Evolutionary conservation across 2,888 invertebrate genomes (phyloP).

Genomic region (Archips crataeganus): DNA sequence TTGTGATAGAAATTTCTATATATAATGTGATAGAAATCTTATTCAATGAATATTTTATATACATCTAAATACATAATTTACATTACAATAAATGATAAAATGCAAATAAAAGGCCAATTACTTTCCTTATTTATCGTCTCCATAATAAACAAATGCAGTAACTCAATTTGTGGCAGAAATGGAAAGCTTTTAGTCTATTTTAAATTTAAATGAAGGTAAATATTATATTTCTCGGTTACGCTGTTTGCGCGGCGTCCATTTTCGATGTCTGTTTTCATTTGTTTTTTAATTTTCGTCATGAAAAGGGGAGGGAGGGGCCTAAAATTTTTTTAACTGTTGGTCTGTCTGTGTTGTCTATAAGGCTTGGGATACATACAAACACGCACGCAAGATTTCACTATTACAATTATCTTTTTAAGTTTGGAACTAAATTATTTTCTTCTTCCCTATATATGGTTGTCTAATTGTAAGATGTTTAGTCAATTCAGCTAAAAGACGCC

Average conservation of each 20-base stretch:
- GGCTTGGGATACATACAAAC: too few relatives aligned
- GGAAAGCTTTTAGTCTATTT: constrained; percentile 15
- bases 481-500: too few relatives aligned
- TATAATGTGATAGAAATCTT: too few relatives aligned
- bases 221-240: constrained; percentile 16
- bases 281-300: neutral
- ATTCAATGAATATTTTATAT: too few relatives aligned
- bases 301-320: neutral
- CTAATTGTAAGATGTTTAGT: too few relatives aligned
- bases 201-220: constrained; percentile 8
- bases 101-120: neutral
- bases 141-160: neutral
- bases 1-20: too few relatives aligned
- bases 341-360: neutral
- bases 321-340: neutral
- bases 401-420: too few relatives aligned
- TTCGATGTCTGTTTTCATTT: constrained; percentile 10
- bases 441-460: too few relatives aligned
- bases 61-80: too few relatives aligned
- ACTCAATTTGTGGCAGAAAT: neutral
- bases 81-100: too few relatives aligned
- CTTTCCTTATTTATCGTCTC: neutral
- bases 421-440: too few relatives aligned
- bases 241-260: neutral
- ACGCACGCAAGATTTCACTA: too few relatives aligned